Evolutionary conservation across 2,113 vertebrate species (phyloP).

Genomic region (Chaenocephalus aceratus): DNA sequence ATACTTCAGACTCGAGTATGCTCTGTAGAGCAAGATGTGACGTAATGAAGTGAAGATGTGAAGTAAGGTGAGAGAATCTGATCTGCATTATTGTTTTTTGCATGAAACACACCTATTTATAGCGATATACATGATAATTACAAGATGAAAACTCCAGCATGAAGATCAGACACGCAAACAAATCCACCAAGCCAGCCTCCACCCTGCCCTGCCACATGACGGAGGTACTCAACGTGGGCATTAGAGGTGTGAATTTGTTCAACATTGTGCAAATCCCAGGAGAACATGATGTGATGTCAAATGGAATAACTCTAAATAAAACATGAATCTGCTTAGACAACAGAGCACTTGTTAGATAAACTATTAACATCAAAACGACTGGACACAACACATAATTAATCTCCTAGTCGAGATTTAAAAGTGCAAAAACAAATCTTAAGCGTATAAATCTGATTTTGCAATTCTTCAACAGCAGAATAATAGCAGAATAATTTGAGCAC

Average conservation of each 20-base stretch:
- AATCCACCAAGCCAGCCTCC: background rate
- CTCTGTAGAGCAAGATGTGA: background rate
- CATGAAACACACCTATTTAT: background rate
- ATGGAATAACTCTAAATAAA: background rate
- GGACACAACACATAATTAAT: background rate
- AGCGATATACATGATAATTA: background rate
- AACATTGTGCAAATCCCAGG: too few relatives aligned
- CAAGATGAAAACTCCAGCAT: too few relatives aligned
- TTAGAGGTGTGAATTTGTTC: too few relatives aligned
- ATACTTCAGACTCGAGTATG: too few relatives aligned
- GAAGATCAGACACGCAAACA: background rate
- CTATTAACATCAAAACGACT: background rate
- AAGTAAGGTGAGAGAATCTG: constrained; percentile 2
- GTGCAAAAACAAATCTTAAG: too few relatives aligned
- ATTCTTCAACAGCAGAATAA: background rate
- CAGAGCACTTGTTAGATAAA: background rate
- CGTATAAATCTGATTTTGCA: too few relatives aligned
- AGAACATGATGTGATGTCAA: too few relatives aligned
- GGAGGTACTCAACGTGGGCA: too few relatives aligned
- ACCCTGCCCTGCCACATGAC: background rate
- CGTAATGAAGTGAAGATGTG: background rate
- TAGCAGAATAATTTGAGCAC: background rate
- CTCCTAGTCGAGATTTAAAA: background rate
- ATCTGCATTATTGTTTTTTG: background rate
- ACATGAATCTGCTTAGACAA: background rate